A percentile compares a stretch with the other conserved stretches of the same genome.
Conservation (phyloP, 2,797 vertebrate species). For the Coendou prehensilis region DNA sequence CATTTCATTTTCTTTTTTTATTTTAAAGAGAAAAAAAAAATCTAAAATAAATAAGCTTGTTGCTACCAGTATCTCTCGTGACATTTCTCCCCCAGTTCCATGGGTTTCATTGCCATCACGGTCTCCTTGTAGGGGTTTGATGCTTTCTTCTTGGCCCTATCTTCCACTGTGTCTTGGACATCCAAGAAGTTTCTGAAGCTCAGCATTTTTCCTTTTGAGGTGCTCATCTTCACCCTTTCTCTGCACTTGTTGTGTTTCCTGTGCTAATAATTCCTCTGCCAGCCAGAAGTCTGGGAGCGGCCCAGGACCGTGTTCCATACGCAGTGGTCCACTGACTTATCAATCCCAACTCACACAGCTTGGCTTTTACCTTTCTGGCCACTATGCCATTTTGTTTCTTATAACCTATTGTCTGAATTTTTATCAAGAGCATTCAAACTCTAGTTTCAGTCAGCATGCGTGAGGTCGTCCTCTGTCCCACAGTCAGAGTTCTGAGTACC, state of each 20-base stretch:
- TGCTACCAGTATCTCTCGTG: not conserved
- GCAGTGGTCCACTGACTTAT: not conserved
- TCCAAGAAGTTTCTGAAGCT: not conserved
- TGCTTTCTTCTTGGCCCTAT: not conserved
- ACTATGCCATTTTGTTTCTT: not conserved
- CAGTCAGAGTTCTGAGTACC: not conserved
- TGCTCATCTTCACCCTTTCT: rapidly evolving
- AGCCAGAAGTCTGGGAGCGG: not conserved
- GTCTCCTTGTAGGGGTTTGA: not conserved
- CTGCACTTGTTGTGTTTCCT: not conserved
- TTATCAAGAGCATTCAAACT: not conserved
- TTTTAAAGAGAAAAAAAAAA: not conserved
- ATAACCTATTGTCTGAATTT: not conserved
- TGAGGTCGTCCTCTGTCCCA: too few relatives aligned
- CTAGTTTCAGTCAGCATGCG: not conserved
- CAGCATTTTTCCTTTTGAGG: not conserved
- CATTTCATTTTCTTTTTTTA: not conserved
- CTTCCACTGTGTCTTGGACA: not conserved
- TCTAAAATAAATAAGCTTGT: not conserved
- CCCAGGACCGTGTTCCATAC: not conserved
- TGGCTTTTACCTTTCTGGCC: not conserved
- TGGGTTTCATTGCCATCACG: too few relatives aligned
- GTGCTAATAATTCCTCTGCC: not conserved
- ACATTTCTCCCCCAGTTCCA: rapidly evolving
- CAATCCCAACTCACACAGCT: not conserved